Base-by-base conservation (phyloP, 2,797 vertebrate genomes). In the Pseudochirops corinnae region DNA sequence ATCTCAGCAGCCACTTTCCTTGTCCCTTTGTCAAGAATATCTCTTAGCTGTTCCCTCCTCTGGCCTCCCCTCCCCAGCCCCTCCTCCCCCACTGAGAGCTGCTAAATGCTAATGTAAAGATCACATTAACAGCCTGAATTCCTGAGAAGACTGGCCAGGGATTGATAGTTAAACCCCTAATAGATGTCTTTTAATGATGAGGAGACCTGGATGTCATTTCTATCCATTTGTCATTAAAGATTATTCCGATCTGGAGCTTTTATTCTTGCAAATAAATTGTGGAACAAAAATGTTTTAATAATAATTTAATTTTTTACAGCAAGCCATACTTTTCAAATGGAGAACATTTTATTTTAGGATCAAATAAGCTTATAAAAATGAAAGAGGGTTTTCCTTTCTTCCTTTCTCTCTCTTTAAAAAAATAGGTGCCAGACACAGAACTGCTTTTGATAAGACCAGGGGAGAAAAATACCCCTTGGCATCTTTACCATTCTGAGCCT, bases 221-320 rank as follows among this genome's bases (percentile, higher is more conserved):
- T 14, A 91, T 18, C 60, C 46, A 55, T 94, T 95, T 95, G 26
- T 94, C 58, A 90, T 95, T 92, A 60, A 91, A 94, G 0, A 50
- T 93, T 58, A 92, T 56, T 90, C 56, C 95, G 46, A 82, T 11
- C 12, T 0, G 31, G 46, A 91, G 5, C 9, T 95, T 96, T 94
- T 87, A 29, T 56, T 95, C 90, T 91, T 93, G 6, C 29, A 90
- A 96, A 97, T 46, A 94, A 97, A 90, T 62, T 24, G 5, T 9
- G 46, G 1, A 95, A 28, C 90, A 96, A 62, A 87, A 58, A 93
- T 0, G 31, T 33, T 90, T 50, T 31, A 56, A 29, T n/a, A 87
- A 53, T 29, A 60, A 93, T 82, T 95, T 62, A 2, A 5, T 95
- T 93, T 87, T 93, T 97, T 93, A 74, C 53, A 67, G 21, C 55